Conservation (phyloP, 2,888 invertebrate genomes). For the Morpho helenor region DNA sequence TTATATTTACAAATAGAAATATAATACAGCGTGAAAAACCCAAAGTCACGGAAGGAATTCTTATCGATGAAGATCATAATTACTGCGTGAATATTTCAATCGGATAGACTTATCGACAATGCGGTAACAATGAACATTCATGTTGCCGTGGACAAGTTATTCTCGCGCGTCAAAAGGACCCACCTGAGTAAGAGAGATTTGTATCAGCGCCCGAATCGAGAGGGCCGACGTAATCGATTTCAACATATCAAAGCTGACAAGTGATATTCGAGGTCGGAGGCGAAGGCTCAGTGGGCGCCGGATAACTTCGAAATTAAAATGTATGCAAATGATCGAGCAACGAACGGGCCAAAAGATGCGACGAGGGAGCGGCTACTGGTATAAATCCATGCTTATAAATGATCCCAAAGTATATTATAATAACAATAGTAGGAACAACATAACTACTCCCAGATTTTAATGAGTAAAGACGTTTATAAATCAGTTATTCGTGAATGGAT, state of each 20-base stretch:
- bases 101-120: slow-evolving; percentile 60
- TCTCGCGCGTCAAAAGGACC: slow-evolving; percentile 59
- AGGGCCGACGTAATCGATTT: slow-evolving; percentile 67
- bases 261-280: slow-evolving; percentile 64
- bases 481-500: too few relatives aligned
- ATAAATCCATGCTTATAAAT: slow-evolving; percentile 52
- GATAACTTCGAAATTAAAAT: slow-evolving; percentile 73
- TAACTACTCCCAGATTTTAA: too few relatives aligned
- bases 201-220: slow-evolving; percentile 59
- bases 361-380: slow-evolving; percentile 57
- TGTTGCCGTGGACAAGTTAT: slow-evolving; percentile 58
- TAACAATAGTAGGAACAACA: too few relatives aligned
- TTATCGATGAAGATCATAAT: slow-evolving; percentile 69
- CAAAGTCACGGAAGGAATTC: slow-evolving; percentile 39
- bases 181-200: slow-evolving; percentile 56
- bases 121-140: slow-evolving; percentile 65
- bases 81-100: slow-evolving; percentile 73
- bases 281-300: slow-evolving; percentile 65
- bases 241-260: slow-evolving; percentile 65
- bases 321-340: slow-evolving; percentile 72
- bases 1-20: slow-evolving; percentile 5
- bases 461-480: too few relatives aligned
- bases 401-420: too few relatives aligned
- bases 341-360: slow-evolving; percentile 64
- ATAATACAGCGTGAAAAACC: slow-evolving; percentile 43